Conservation (phyloP, 2,888 invertebrate species). For the Rhingia campestris region DNA sequence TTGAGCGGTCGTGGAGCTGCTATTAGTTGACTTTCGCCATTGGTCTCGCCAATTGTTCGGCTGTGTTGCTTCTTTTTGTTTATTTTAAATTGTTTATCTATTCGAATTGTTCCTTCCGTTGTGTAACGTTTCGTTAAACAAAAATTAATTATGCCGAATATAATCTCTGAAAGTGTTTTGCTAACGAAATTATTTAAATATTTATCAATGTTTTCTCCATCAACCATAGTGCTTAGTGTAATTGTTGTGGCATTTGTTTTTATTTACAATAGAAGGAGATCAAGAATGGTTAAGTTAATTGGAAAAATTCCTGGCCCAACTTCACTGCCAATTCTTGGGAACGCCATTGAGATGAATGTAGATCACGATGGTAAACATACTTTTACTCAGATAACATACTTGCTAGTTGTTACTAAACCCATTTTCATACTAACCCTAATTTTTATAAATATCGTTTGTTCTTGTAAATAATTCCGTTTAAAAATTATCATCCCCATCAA, state of each 20-base stretch:
- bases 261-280: slow-evolving; percentile 80
- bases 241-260: slow-evolving; percentile 78
- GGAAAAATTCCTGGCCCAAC: slow-evolving; percentile 85
- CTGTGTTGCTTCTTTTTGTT: slow-evolving; percentile 22
- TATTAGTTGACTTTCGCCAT: slow-evolving; percentile 80
- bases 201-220: slow-evolving; percentile 80
- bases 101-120: slow-evolving; percentile 2
- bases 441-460: not conserved
- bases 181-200: slow-evolving; percentile 79
- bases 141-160: slow-evolving; percentile 75
- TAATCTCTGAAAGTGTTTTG: slow-evolving; percentile 80
- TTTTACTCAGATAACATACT: too few species aligned
- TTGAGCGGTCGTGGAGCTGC: slow-evolving; percentile 80
- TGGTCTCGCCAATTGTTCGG: slow-evolving; percentile 77
- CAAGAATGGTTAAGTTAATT: slow-evolving; percentile 83
- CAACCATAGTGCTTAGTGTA: slow-evolving; percentile 79
- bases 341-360: slow-evolving; percentile 85
- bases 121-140: not conserved
- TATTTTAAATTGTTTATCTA: slow-evolving; percentile 8
- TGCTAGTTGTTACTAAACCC: slow-evolving; percentile 35
- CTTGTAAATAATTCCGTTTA: not conserved
- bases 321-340: slow-evolving; percentile 85
- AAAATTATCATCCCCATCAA: not conserved
- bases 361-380: slow-evolving; percentile 84
- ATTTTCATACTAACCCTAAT: slow-evolving; percentile 32